Evolutionary conservation across 2,113 vertebrate genomes (phyloP).

Genomic region (Mungos mungo): DNA sequence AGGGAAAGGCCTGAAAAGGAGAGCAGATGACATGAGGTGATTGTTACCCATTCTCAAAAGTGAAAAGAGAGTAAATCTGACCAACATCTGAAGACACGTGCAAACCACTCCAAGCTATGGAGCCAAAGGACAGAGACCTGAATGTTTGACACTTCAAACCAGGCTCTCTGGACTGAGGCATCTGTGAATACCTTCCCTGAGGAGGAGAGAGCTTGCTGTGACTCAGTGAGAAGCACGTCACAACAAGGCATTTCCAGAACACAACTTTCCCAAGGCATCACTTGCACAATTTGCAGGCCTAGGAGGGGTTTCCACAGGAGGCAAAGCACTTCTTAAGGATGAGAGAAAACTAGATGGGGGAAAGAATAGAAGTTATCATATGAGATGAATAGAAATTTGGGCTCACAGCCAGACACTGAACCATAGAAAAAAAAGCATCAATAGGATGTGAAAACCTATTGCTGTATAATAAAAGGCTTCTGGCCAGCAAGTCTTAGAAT

Average conservation of each 20-base stretch:
- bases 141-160: not conserved
- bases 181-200: not conserved
- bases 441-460: constrained; percentile 63
- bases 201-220: not conserved
- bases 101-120: not conserved
- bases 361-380: not conserved
- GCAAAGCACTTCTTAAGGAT: constrained; percentile 39
- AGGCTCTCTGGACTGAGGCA: not conserved
- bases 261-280: not conserved
- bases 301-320: constrained; percentile 7
- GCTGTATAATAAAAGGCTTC: constrained; percentile 65
- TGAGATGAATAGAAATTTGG: constrained; percentile 7
- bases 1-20: not conserved
- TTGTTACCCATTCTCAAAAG: not conserved
- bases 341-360: not conserved
- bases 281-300: not conserved
- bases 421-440: constrained; percentile 12
- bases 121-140: not conserved
- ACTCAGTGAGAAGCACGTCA: not conserved
- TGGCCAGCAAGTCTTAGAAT: constrained; percentile 72
- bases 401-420: constrained; percentile 8
- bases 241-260: not conserved
- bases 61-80: not conserved
- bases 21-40: not conserved
- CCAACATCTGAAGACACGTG: not conserved